Evolutionary conservation across 2,797 vertebrate species (phyloP).

Genomic region (Neostethus bicornis): DNA sequence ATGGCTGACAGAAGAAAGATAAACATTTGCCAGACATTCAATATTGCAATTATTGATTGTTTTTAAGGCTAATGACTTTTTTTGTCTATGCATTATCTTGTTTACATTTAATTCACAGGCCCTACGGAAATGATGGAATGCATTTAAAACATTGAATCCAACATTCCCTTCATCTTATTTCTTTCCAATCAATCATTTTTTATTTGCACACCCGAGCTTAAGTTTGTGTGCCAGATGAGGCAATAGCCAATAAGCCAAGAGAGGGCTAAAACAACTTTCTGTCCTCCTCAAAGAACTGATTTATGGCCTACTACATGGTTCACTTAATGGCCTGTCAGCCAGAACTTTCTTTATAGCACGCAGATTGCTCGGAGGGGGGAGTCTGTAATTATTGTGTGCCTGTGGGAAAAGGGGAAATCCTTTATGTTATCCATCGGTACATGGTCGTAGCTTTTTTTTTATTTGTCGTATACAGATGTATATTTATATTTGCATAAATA

Average conservation of each 20-base stretch:
- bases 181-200: conserved; percentile 10
- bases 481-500: too few relatives aligned
- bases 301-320: conserved; percentile 49
- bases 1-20: conserved; percentile 3
- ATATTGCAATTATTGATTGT: conserved; percentile 1
- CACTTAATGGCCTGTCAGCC: conserved; percentile 61
- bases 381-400: conserved; percentile 14
- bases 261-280: conserved; percentile 33
- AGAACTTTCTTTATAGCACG: conserved; percentile 55
- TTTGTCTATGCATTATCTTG: not conserved
- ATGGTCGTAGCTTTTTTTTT: conserved; percentile 33
- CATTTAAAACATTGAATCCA: conserved; percentile 6
- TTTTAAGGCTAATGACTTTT: not conserved
- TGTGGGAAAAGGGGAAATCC: conserved; percentile 36
- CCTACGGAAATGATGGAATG: not conserved
- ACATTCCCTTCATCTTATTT: conserved; percentile 1
- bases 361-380: conserved; percentile 16
- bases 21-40: conserved; percentile 8
- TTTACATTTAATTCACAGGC: conserved; percentile 5
- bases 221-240: conserved; percentile 26
- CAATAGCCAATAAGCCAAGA: conserved; percentile 20
- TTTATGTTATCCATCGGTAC: conserved; percentile 27
- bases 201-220: conserved; percentile 25
- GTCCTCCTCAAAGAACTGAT: conserved; percentile 45
- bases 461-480: too few relatives aligned